phyloP scores from a whole-genome alignment of 2,797 vertebrate species.

The Intellagama lesueurii region DNA sequence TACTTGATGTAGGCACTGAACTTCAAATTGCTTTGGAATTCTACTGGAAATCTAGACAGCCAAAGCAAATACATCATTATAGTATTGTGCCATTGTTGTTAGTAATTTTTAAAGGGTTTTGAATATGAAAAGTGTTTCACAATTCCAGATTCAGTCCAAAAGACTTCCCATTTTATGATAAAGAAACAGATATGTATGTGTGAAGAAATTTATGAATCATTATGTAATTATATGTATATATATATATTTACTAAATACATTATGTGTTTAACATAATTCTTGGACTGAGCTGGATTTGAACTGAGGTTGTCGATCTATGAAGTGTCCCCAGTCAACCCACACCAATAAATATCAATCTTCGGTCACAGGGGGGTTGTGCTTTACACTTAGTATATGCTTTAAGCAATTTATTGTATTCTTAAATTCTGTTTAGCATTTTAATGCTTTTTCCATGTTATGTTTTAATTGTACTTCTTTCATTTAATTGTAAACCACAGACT shows the following conservation, averaged over 20 bases:
- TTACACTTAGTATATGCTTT: no score
- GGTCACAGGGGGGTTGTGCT: not conserved
- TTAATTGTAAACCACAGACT: no score
- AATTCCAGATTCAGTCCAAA: not conserved
- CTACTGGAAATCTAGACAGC: not conserved
- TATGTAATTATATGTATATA: not conserved
- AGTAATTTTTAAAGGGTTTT: not conserved
- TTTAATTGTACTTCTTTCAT: no score
- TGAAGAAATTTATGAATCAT: not conserved
- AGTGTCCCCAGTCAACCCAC: no score
- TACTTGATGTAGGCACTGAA: not conserved
- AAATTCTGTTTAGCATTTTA: no score
- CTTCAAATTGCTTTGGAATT: not conserved
- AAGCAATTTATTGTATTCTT: no score
- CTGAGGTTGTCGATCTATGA: not conserved
- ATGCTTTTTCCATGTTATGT: no score
- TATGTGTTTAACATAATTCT: not conserved
- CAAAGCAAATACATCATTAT: constrained; percentile 4
- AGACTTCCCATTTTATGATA: not conserved
- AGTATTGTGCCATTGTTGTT: not conserved
- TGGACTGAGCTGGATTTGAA: not conserved
- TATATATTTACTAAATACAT: not conserved
- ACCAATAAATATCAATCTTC: not conserved
- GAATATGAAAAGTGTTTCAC: not conserved
- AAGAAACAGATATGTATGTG: not conserved